Evolutionary conservation across 2,888 invertebrate species (phyloP), one percentile per base, ranked within the genome.

Genomic region (Andrena minutula): DNA sequence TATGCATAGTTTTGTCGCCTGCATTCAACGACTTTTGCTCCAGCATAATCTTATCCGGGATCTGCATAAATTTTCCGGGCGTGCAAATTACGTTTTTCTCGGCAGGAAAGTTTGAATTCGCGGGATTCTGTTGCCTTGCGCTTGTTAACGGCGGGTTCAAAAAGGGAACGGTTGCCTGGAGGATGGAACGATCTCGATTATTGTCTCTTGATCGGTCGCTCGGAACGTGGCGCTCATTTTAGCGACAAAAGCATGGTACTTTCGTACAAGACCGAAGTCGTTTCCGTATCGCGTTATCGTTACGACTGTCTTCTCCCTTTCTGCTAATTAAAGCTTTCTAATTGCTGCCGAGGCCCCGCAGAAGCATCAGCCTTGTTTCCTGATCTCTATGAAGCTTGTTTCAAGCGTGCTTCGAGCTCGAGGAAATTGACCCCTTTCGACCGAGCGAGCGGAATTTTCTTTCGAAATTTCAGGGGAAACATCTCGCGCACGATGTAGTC

Each of bases 1-100:
- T 16, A 30, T 32, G 32, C 53, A 49, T 30, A 26, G 12, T 64
- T 35, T 73, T 32, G 65, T 49, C 32, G 20, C 41, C 58, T 47
- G 16, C 53, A 3, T 74, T 74, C 63, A 56, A 32, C 49, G 30
- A 79, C 58, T 69, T 75, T 69, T 69, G 41, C 60, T 10, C 8
- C 53, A 10, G 70, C 53, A 71, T 68, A 74, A 74, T 66, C 70
- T 71, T 56, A 56, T 70, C 66, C 23, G 6, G 28, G 63, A 79
- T 75, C 70, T 71, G 63, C 82, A 71, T 82, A 53, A 83, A 81
- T 74, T 66, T 58, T 49, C 41, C 77, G 51, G 61, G 26, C n/a
- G 66, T 61, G 74, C 61, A 49, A 79, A 75, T 79, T 63, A 56
- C 66, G 23, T 47, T 35, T 32, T 28, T 56, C 49, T 28, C 16